A percentile compares a stretch with the other conserved stretches of the same genome.
Evolutionary conservation across 2,888 invertebrate species (phyloP).

Genomic region (Philereme transversata): DNA sequence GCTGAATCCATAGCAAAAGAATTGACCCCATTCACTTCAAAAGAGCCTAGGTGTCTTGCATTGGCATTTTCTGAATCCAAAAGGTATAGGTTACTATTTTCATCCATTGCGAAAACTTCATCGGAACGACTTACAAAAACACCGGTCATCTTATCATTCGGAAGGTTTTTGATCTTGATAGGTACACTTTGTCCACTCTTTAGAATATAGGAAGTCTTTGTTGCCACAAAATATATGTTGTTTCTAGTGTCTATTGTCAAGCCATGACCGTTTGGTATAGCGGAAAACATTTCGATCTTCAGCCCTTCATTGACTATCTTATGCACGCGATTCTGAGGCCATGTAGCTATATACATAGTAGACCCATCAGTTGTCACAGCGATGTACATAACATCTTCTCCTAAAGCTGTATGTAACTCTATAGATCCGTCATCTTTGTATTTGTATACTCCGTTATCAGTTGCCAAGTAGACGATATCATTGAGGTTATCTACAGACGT

Average conservation of each 20-base stretch:
- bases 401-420: slow-evolving; percentile 64
- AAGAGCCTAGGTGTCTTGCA: slow-evolving; percentile 62
- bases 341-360: slow-evolving; percentile 71
- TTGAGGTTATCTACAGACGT: slow-evolving; percentile 76
- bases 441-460: slow-evolving; percentile 78
- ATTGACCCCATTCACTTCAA: slow-evolving; percentile 66
- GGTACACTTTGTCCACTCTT: slow-evolving; percentile 60
- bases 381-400: slow-evolving; percentile 77
- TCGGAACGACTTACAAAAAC: slow-evolving; percentile 70
- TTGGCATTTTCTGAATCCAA: slow-evolving; percentile 62
- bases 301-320: slow-evolving; percentile 67
- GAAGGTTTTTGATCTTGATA: slow-evolving; percentile 69
- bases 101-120: slow-evolving; percentile 74
- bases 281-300: slow-evolving; percentile 59
- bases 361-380: slow-evolving; percentile 64
- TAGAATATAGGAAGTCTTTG: slow-evolving; percentile 69
- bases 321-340: slow-evolving; percentile 75
- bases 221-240: slow-evolving; percentile 72
- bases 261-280: slow-evolving; percentile 74
- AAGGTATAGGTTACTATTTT: slow-evolving; percentile 65
- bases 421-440: slow-evolving; percentile 66
- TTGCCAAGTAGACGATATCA: slow-evolving; percentile 73
- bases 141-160: slow-evolving; percentile 69
- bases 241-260: slow-evolving; percentile 68
- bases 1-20: slow-evolving; percentile 71